phyloP scores from a whole-genome alignment of 2,888 invertebrate genomes.

The Plutella xylostella region DNA sequence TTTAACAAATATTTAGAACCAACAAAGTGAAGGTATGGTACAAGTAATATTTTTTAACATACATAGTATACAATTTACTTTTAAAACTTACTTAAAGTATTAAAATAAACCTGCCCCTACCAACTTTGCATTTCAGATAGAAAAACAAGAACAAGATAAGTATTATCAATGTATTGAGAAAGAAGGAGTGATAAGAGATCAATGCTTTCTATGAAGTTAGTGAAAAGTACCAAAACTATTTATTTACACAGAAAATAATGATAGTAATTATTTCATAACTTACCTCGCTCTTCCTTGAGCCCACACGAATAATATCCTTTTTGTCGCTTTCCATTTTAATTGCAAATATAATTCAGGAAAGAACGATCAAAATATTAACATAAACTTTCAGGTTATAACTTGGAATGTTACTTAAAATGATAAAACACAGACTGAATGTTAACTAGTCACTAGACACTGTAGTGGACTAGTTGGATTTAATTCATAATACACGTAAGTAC shows the following conservation, averaged over 20 bases:
- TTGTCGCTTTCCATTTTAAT: conserved; percentile 44
- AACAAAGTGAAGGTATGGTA: too few relatives aligned
- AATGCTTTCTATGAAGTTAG: background rate
- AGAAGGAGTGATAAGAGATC: background rate
- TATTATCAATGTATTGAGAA: too few relatives aligned
- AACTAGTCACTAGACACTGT: conserved; percentile 63
- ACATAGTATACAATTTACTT: too few relatives aligned
- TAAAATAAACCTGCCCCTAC: too few relatives aligned
- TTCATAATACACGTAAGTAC: too few relatives aligned
- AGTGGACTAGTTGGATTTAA: conserved; percentile 58
- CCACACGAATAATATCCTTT: conserved; percentile 76
- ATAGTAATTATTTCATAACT: background rate
- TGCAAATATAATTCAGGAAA: conserved; percentile 4
- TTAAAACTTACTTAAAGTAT: too few relatives aligned
- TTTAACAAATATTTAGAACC: too few relatives aligned
- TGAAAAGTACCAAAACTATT: background rate
- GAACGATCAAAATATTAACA: background rate
- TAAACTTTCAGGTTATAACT: background rate
- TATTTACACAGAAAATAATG: background rate
- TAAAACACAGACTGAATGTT: background rate
- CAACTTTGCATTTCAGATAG: too few relatives aligned
- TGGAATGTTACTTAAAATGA: background rate
- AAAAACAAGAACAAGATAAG: too few relatives aligned
- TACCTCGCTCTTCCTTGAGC: conserved; percentile 88
- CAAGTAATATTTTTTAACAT: too few relatives aligned